Evolutionary conservation across 2,113 vertebrate genomes (phyloP).

Genomic region (Australoheros scitulus): DNA sequence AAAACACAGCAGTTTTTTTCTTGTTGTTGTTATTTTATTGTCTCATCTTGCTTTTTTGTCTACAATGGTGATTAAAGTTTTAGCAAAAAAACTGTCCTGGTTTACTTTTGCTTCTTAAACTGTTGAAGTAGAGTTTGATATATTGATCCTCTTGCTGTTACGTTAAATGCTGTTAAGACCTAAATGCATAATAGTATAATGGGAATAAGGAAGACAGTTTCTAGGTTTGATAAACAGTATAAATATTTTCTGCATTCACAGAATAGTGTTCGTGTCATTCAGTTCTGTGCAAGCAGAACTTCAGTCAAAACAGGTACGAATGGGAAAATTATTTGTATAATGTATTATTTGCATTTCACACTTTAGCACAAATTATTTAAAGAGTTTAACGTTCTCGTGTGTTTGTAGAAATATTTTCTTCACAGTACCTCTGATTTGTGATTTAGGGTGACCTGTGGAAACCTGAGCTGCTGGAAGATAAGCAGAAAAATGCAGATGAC

Average conservation of each 20-base stretch:
- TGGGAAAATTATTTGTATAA: neutral
- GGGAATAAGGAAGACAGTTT: no score
- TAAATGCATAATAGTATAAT: neutral
- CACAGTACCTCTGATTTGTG: conserved; percentile 41
- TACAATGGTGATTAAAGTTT: conserved; percentile 57
- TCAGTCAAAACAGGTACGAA: neutral
- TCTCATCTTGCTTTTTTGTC: conserved; percentile 54
- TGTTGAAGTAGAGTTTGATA: neutral
- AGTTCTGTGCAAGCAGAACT: neutral
- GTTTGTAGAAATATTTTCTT: conserved; percentile 30
- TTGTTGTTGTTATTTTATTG: conserved; percentile 9
- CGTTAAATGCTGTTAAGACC: neutral
- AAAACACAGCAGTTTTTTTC: neutral
- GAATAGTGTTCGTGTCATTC: neutral
- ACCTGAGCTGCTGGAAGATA: conserved; percentile 37
- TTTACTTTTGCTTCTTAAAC: neutral
- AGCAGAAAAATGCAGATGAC: conserved; percentile 44
- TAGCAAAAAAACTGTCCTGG: neutral
- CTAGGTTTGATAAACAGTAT: no score
- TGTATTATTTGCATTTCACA: neutral
- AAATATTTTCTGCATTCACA: neutral
- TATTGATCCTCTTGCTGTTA: neutral
- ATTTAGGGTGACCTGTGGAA: conserved; percentile 53
- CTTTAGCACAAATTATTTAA: neutral
- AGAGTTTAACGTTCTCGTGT: neutral